phyloP scores from a whole-genome alignment of 2,113 vertebrate species.

The Chloebia gouldiae region DNA sequence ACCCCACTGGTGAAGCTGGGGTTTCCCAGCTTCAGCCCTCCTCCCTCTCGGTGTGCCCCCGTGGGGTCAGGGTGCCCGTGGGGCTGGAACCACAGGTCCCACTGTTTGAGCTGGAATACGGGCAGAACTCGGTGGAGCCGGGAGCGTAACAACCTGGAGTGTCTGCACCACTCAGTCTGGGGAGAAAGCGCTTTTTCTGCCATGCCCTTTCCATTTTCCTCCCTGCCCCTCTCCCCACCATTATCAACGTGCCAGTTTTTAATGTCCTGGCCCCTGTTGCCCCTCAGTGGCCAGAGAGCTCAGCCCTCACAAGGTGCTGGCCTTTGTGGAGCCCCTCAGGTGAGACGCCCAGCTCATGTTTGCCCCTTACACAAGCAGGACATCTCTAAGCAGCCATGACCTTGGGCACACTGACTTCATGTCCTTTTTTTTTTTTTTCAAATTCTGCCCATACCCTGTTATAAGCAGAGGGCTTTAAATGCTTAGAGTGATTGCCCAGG shows the following conservation, averaged over 20 bases:
- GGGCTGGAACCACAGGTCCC: neutral
- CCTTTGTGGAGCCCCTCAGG: neutral
- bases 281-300: fast-evolving
- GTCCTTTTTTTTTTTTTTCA: neutral
- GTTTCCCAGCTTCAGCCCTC: neutral
- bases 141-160: neutral
- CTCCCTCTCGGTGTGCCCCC: neutral
- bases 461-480: neutral
- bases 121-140: neutral
- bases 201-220: fast-evolving
- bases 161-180: neutral
- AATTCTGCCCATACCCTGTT: neutral
- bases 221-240: neutral
- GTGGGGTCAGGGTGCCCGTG: neutral
- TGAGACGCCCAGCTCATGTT: neutral
- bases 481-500: neutral
- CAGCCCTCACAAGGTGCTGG: neutral
- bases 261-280: no score
- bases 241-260: fast-evolving
- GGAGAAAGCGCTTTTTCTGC: neutral
- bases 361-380: neutral
- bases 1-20: constrained; percentile 43
- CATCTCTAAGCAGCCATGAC: neutral
- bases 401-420: neutral
- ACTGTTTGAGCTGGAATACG: neutral